Evolutionary conservation across 2,888 invertebrate species (phyloP), one percentile per base, ranked within the genome.

Genomic region (Oligia latruncula): DNA sequence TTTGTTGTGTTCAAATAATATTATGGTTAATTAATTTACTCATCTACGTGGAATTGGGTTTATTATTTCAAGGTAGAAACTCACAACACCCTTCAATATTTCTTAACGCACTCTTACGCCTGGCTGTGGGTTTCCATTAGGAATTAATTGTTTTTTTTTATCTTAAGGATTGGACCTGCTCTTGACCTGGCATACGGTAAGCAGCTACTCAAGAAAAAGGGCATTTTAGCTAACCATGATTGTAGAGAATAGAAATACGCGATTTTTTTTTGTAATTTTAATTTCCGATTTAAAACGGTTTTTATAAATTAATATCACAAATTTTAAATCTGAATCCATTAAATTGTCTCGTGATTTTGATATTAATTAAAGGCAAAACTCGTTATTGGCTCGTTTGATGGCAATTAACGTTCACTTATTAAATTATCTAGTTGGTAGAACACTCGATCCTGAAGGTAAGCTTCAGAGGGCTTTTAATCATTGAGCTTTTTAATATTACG

Each of bases 1-100:
- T 43, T 65, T 81, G 17, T 66, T 81, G 17, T 58, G 4, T 81
- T 49, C 1, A 49, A 74, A 58, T 17, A 74, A 58, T 17, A 40
- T 71, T 35, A 70, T 72, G 3, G n/a, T 40, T 58, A 17, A 13
- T 43, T 80, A 0, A 55, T 71, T 46, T 71, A n/a, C 40, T 46
- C 17, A 64, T 55, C 46, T 29, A 40, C 17, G 23, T 23, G 1
- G 17, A 80, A 80, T 64, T 71, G 2, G 55, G 23, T 29, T 29
- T 8, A 15, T 49, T 15, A 55, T 65, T 29, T 35, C 9, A 64
- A 35, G 58, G n/a, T 20, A 13, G 29, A 29, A 29, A 13, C 46
- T 46, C 46, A 13, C 9, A 13, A 60, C n/a, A 29, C 11, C 13
- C 4, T 49, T 55, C 43, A 29, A 15, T 70, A 46, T 29, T 68